Evolutionary conservation across 2,113 vertebrate species (phyloP), one percentile per base, ranked within the genome.

Genomic region (Ammodytes dubius): DNA sequence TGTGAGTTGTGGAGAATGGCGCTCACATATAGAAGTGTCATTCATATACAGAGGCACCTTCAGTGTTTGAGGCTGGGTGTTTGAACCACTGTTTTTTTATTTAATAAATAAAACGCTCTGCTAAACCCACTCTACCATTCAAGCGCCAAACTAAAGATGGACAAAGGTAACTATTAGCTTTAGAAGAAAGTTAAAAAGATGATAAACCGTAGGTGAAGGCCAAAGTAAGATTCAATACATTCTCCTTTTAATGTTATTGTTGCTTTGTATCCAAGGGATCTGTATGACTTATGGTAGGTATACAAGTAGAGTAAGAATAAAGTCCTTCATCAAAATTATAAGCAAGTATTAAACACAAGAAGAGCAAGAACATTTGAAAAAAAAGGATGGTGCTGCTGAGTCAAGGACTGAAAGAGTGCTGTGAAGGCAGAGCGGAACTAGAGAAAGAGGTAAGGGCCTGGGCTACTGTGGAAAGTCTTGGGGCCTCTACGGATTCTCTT

Each of bases 331-430:
- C 4, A 61, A 9, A 64, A n/a, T 40, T 60, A n/a, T 1, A 35
- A 35, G 10, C 3, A 35, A 35, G 10, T 12, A 57, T 35, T 6
- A 43, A 42, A 8, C n/a, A 13, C 5, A 46, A 3, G 15, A 45
- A 13, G 5, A 45, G 42, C 17, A 12, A 46, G n/a, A 46, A 46
- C 11, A 35, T 3, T 9, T 43, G 15, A 1, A 17, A 6, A 2
- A 42, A 61, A 43, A 43, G 14, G 19, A 79, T 11, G 58, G 63
- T 79, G 71, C 17, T 79, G 71, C 17, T 35, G 60, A 76, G 79
- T 64, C 73, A 59, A 54, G 40, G 35, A 63, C 10, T 19, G 40
- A 50, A 35, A 37, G 12, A 39, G 52, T 37, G 72, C 17, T 72
- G 56, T 27, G 74, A 72, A 43, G 77, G 8, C 19, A 50, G 11